These are phyloP conservation scores for Meloidogyne hapla DNA, from an alignment of 1,140 invertebrate species.

Conservation along the genomic window DNA sequence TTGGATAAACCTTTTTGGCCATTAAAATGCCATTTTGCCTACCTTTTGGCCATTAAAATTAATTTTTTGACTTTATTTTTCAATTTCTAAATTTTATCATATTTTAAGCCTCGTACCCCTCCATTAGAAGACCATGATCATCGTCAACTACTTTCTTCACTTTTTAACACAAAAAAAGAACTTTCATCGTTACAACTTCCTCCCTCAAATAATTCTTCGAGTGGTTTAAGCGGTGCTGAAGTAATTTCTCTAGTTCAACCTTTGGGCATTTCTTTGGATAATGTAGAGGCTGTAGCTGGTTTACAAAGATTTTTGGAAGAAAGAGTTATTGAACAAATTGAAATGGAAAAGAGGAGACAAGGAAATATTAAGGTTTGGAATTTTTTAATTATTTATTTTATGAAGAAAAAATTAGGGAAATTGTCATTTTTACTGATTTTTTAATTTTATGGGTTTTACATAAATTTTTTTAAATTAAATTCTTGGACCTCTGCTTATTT, in stretches of 20 bases:
- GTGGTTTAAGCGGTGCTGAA: slow-evolving; percentile 6
- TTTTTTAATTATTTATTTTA: slow-evolving; percentile 12
- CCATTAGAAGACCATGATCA: slow-evolving; percentile 11
- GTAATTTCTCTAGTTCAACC: slow-evolving; percentile 11
- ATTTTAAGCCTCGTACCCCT: slow-evolving; percentile 35
- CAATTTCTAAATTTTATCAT: background rate
- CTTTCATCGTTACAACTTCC: background rate
- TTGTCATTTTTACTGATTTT: no score
- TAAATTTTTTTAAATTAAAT: no score
- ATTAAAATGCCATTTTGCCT: no score
- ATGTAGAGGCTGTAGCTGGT: slow-evolving; percentile 19
- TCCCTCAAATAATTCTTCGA: background rate
- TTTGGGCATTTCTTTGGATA: background rate
- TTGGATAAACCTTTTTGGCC: no score
- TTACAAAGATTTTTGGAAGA: slow-evolving; percentile 38
- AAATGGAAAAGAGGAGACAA: slow-evolving; percentile 35
- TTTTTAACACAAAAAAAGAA: background rate
- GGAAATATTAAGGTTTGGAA: slow-evolving; percentile 41
- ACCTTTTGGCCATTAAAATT: no score
- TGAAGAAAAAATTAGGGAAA: no score
- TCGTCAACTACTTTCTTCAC: slow-evolving; percentile 9
- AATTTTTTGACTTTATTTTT: no score
- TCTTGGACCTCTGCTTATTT: background rate
- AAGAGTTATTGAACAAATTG: slow-evolving; percentile 38
- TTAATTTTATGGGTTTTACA: no score